Conservation (phyloP, 2,888 invertebrate genomes). For the Acronicta leporina region DNA sequence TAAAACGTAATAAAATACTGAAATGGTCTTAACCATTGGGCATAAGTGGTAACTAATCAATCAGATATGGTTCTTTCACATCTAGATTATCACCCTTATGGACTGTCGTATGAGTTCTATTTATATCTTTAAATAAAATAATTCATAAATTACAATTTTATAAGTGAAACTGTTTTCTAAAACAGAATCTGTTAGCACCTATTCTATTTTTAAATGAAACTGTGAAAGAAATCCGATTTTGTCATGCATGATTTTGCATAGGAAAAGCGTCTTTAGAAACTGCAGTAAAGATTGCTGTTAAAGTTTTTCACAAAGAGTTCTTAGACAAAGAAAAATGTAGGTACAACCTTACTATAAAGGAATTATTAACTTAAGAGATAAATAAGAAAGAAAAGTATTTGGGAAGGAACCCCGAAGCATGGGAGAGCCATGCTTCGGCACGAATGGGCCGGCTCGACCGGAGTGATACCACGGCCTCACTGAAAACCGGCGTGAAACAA, state of each 20-base stretch:
- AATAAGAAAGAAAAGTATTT: too few species aligned
- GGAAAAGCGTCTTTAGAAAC: background rate
- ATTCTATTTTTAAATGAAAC: background rate
- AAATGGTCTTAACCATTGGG: background rate
- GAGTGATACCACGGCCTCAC: too few species aligned
- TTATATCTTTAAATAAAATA: background rate
- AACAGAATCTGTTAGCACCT: too few species aligned
- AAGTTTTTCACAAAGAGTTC: too few species aligned
- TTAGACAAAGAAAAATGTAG: too few species aligned
- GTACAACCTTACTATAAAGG: too few species aligned
- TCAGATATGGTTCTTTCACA: background rate
- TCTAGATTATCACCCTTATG: background rate
- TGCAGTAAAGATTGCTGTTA: too few species aligned
- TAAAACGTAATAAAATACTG: background rate
- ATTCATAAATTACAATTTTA: conserved; percentile 3
- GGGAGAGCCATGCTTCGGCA: too few species aligned
- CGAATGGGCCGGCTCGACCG: too few species aligned
- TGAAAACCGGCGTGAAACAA: too few species aligned
- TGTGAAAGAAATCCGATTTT: background rate
- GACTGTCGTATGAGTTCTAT: background rate
- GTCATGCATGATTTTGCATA: background rate
- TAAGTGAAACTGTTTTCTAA: background rate
- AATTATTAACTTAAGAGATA: too few species aligned
- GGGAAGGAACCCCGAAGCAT: too few species aligned
- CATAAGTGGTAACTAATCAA: conserved; percentile 10